Conservation (phyloP, 2,113 vertebrate species). For the Carassius gibelio region DNA sequence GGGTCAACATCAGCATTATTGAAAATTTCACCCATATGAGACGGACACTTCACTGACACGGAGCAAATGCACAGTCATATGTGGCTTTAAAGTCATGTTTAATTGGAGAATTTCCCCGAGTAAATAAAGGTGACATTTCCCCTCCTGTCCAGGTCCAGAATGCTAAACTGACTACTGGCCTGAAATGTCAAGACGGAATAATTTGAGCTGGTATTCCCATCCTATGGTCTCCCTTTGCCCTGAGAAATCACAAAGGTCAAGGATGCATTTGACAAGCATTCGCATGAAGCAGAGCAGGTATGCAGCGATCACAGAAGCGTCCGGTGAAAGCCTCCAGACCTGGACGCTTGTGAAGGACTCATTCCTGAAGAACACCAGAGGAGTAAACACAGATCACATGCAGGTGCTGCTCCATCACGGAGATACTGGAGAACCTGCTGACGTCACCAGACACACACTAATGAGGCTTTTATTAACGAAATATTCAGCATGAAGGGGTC, state of each 20-base stretch:
- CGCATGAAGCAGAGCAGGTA: constrained; percentile 36
- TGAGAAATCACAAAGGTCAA: constrained; percentile 39
- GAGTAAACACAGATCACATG: too few relatives aligned
- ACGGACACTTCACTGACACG: constrained; percentile 45
- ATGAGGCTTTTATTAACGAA: neutral
- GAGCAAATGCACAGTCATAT: neutral
- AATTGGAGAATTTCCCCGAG: constrained; percentile 61
- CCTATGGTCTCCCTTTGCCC: constrained; percentile 40
- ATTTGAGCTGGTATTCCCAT: constrained; percentile 47
- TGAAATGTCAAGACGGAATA: constrained; percentile 66
- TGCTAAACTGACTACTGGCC: constrained; percentile 51
- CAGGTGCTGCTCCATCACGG: too few relatives aligned
- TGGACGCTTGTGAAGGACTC: too few relatives aligned
- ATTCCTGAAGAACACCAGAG: too few relatives aligned
- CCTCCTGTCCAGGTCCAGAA: constrained; percentile 42
- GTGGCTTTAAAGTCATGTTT: constrained; percentile 59
- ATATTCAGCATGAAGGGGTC: neutral
- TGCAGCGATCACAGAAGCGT: neutral
- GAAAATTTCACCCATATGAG: constrained; percentile 57
- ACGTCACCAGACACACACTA: too few relatives aligned
- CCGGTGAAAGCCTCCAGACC: neutral
- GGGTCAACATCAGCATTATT: constrained; percentile 56
- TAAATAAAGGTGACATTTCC: constrained; percentile 66
- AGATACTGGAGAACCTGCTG: too few relatives aligned
- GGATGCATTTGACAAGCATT: constrained; percentile 50